Percentiles rank a stretch among this genome's conserved stretches.
Evolutionary conservation across 2,888 invertebrate genomes (phyloP).

Genomic region (Sinodicranocentrus sp.): DNA sequence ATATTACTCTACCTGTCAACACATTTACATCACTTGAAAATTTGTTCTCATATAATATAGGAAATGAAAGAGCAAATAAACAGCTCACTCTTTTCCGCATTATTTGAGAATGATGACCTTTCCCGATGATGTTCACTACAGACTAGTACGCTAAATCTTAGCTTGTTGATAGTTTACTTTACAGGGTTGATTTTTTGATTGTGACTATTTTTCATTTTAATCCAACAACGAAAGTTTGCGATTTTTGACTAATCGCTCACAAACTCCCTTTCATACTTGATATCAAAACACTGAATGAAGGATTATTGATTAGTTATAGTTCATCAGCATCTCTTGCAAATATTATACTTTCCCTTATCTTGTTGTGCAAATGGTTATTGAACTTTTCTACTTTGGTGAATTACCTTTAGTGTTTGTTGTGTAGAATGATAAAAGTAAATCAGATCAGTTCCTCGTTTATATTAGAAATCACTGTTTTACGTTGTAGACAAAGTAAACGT

Average conservation of each 20-base stretch:
- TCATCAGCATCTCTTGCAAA: conserved; percentile 29
- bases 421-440: not conserved
- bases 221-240: too few relatives aligned
- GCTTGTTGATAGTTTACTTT: conserved; percentile 45
- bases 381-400: conserved; percentile 40
- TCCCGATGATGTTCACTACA: conserved; percentile 10
- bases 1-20: too few relatives aligned
- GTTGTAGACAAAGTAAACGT: too few relatives aligned
- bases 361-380: conserved; percentile 64
- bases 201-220: too few relatives aligned
- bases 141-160: not conserved
- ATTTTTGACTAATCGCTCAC: too few relatives aligned
- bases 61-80: conserved; percentile 1
- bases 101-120: conserved; percentile 48
- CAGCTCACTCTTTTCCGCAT: conserved; percentile 27
- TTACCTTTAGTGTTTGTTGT: conserved; percentile 17
- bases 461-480: too few relatives aligned
- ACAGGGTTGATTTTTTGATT: too few relatives aligned
- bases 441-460: conserved; percentile 33
- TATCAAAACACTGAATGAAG: conserved; percentile 52
- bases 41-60: not conserved
- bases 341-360: conserved; percentile 33
- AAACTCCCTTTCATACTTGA: too few relatives aligned
- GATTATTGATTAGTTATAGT: conserved; percentile 49
- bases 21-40: not conserved